Base-by-base conservation (phyloP, 1,140 invertebrate genomes). In the Nymphalis io region DNA sequence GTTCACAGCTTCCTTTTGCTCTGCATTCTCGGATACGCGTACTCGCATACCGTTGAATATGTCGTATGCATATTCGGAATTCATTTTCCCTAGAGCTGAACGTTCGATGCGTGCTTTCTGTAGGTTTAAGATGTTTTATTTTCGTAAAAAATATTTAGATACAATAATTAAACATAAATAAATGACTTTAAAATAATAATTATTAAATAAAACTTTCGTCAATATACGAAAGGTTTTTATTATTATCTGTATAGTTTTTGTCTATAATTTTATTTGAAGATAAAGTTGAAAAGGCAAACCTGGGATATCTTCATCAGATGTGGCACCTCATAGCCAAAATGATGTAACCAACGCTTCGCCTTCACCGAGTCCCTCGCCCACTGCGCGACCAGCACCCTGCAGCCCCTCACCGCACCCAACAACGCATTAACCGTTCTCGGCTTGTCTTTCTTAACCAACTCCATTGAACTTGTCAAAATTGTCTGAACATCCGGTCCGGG, bases 91-190 rank as follows among this genome's bases (percentile, higher is more conserved):
- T 0, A 90, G 60, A 0, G 83, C 84, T 10, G 60, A 61, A 1
- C 88, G 76, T 77, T 90, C 85, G 1, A 88, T 62, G 2, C 84
- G 79, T 6, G 88, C 88, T 82, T 83, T 90, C 88, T 90, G 83
- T 46, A 10, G n/a, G 33, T 39, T 2, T 39, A 16, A 51, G 60
- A 63, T 53, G 13, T 11, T 39, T 4, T 39, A 39, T 39, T 39
- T 5, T 39, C 4, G 11, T 39, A 5, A 39, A 11, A 39, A 11
- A 39, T 39, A n/a, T 39, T 5, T 11, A 39, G 38, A 39, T 5
- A 39, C n/a, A n/a, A n/a, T n/a, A n/a, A n/a, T n/a, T n/a, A n/a
- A n/a, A n/a, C n/a, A n/a, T n/a, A n/a, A n/a, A n/a, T n/a, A n/a
- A n/a, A n/a, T n/a, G n/a, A n/a, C n/a, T n/a, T n/a, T n/a, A n/a